phyloP scores from a whole-genome alignment of 2,113 vertebrate genomes.

The Megaptera novaeangliae region DNA sequence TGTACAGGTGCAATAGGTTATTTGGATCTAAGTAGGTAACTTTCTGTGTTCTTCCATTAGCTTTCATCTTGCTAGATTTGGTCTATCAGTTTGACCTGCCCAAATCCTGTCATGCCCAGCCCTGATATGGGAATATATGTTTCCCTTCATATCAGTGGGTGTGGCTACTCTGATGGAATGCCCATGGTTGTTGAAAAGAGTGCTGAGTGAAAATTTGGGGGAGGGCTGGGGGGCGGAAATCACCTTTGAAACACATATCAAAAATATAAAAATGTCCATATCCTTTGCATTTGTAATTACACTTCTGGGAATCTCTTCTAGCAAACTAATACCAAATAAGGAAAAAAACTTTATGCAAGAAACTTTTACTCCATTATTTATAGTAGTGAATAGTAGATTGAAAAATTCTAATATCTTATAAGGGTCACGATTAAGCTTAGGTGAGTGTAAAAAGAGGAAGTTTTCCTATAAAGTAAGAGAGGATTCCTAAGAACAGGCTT shows the following conservation, averaged over 20 bases:
- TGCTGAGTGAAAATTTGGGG: not conserved
- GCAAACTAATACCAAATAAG: not conserved
- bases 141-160: not conserved
- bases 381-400: not conserved
- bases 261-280: not conserved
- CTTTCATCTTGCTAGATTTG: not conserved
- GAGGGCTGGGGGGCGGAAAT: not conserved
- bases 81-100: not conserved
- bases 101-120: not conserved
- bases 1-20: not conserved
- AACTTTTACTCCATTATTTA: not conserved
- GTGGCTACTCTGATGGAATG: not conserved
- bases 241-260: not conserved
- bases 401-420: not conserved
- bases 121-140: not conserved
- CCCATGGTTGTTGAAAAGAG: not conserved
- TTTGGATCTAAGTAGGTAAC: not conserved
- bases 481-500: not conserved
- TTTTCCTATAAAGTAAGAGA: not conserved
- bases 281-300: not conserved
- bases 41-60: not conserved
- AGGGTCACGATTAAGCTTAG: not conserved
- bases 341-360: not conserved
- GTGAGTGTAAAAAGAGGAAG: not conserved
- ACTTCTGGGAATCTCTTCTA: not conserved